phyloP scores from a whole-genome alignment of 2,797 vertebrate genomes.

The Menidia menidia region DNA sequence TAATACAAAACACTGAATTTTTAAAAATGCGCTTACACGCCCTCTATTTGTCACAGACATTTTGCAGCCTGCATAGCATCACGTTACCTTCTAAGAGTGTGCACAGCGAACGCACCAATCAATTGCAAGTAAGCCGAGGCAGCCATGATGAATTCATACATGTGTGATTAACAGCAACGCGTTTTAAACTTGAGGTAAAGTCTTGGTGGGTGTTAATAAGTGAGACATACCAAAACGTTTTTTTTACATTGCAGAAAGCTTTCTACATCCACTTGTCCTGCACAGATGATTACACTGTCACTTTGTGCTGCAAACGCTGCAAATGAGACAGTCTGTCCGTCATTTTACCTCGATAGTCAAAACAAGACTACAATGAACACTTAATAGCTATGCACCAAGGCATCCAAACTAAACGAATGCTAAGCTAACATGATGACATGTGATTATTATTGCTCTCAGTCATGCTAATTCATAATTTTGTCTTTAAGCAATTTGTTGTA shows the following conservation, averaged over 20 bases:
- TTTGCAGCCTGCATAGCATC: no score
- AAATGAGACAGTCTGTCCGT: conserved; percentile 2
- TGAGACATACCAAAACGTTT: conserved; percentile 31
- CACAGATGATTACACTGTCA: conserved; percentile 21
- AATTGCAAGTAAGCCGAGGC: no score
- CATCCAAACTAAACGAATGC: background rate
- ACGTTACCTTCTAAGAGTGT: no score
- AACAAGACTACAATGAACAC: background rate
- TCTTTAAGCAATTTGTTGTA: conserved; percentile 91
- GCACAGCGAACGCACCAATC: no score
- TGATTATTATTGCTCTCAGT: background rate
- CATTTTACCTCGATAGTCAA: conserved; percentile 4
- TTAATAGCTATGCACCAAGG: background rate
- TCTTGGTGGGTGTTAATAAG: conserved; percentile 24
- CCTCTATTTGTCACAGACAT: no score
- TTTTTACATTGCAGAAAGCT: conserved; percentile 23
- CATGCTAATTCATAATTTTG: conserved; percentile 21
- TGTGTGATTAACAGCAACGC: no score
- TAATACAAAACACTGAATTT: no score
- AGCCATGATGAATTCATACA: no score
- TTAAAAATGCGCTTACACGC: no score
- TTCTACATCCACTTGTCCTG: conserved; percentile 15
- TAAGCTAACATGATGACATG: no score
- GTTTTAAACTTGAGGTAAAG: background rate
- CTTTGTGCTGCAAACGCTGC: background rate